Evolutionary conservation across 2,888 invertebrate genomes (phyloP).

Genomic region (Oeneis ivallda): DNA sequence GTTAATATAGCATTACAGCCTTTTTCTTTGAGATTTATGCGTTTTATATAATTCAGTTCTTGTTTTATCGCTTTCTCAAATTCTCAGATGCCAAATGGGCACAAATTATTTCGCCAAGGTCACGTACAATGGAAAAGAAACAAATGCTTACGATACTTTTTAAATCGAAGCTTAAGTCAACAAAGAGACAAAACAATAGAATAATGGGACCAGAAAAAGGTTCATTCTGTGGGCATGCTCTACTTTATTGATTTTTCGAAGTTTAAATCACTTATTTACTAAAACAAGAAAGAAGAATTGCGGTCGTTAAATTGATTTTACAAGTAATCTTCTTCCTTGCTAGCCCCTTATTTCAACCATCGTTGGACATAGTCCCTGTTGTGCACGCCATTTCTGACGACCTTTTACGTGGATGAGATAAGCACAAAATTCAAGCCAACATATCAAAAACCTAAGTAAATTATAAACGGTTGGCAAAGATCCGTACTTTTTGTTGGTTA

Average conservation of each 20-base stretch:
- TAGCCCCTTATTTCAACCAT: no score
- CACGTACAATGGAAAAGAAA: background rate
- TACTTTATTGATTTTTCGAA: background rate
- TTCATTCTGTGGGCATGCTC: no score
- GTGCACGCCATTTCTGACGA: no score
- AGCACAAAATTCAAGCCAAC: no score
- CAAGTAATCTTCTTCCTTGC: no score
- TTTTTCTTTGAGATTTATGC: slow-evolving; percentile 7
- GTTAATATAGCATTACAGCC: slow-evolving; percentile 9
- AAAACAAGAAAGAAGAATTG: background rate
- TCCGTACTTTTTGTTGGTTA: background rate
- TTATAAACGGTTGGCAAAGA: rapidly evolving
- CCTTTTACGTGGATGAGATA: no score
- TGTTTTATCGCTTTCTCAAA: slow-evolving; percentile 4
- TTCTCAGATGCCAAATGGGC: background rate
- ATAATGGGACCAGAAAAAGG: no score
- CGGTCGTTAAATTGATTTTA: background rate
- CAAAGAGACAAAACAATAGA: background rate
- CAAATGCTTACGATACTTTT: background rate
- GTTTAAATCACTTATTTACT: background rate
- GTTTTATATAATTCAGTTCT: slow-evolving; percentile 15
- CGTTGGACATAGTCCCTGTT: no score
- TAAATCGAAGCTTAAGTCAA: background rate
- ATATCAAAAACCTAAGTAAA: background rate
- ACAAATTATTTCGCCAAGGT: slow-evolving; percentile 3